Conservation (phyloP, 2,888 invertebrate genomes). For the Lysandra bellargus region DNA sequence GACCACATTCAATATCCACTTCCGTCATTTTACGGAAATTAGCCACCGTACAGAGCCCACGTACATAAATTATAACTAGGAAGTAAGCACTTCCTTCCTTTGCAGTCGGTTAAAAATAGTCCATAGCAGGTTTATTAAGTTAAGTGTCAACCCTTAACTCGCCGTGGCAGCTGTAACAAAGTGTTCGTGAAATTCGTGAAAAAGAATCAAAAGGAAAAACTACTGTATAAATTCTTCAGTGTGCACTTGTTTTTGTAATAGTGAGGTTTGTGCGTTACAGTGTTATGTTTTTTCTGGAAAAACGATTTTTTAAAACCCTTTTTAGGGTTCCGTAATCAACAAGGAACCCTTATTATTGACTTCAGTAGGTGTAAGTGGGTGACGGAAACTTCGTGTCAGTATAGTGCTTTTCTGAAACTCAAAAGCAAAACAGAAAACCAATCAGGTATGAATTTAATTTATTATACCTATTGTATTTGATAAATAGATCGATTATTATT, state of each 20-base stretch:
- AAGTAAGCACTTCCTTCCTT: constrained; percentile 3
- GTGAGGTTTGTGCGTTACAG: neutral
- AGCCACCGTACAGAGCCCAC: neutral
- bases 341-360: too few relatives aligned
- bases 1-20: neutral
- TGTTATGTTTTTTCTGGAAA: neutral
- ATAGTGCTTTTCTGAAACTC: too few relatives aligned
- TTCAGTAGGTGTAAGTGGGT: too few relatives aligned
- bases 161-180: neutral
- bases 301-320: neutral
- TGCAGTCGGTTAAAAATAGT: neutral
- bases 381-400: too few relatives aligned
- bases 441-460: too few relatives aligned
- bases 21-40: neutral
- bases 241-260: neutral
- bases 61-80: constrained; percentile 9
- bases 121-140: neutral
- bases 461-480: too few relatives aligned
- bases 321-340: too few relatives aligned
- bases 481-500: too few relatives aligned
- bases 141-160: neutral
- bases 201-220: constrained; percentile 2
- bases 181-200: neutral
- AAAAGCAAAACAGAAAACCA: too few relatives aligned
- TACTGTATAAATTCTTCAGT: neutral